These are phyloP conservation scores for Epinephelus lanceolatus DNA, from an alignment of 2,113 vertebrate genomes.

Conservation along the genomic window DNA sequence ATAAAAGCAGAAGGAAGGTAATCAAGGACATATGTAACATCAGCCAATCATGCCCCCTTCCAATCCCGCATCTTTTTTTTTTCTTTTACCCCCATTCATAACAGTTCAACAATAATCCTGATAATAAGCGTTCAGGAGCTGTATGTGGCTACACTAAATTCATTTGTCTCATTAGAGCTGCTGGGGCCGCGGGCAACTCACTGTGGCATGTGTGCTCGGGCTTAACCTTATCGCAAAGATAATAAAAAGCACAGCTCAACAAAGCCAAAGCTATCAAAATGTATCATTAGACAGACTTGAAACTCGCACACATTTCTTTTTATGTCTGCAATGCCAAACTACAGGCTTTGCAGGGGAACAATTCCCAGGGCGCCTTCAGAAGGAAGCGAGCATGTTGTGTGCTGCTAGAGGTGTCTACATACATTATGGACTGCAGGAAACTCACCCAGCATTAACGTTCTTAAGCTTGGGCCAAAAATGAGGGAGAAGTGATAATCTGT, in stretches of 20 bases:
- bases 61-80: slow-evolving; percentile 88
- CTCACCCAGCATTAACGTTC: slow-evolving; percentile 19
- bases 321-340: slow-evolving; percentile 51
- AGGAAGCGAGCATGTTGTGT: slow-evolving; percentile 25
- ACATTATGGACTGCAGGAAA: slow-evolving; percentile 35
- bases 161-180: slow-evolving; percentile 97
- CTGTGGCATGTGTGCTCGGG: slow-evolving; percentile 89
- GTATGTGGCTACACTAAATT: slow-evolving; percentile 95
- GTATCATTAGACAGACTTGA: slow-evolving; percentile 75
- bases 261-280: slow-evolving; percentile 72
- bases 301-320: slow-evolving; percentile 66
- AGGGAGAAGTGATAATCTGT: slow-evolving; percentile 44
- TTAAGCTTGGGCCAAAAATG: slow-evolving; percentile 18
- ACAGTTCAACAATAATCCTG: slow-evolving; percentile 97
- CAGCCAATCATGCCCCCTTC: slow-evolving; percentile 96
- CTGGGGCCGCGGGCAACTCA: slow-evolving; percentile 84
- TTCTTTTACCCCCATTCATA: slow-evolving; percentile 86
- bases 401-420: slow-evolving; percentile 39
- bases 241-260: slow-evolving; percentile 85
- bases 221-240: slow-evolving; percentile 80
- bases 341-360: slow-evolving; percentile 37
- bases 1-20: slow-evolving; percentile 99
- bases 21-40: slow-evolving; percentile 99
- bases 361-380: slow-evolving; percentile 21
- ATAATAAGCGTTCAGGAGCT: slow-evolving; percentile 96